Conservation (phyloP, 2,113 vertebrate species). For the Candoia aspera region DNA sequence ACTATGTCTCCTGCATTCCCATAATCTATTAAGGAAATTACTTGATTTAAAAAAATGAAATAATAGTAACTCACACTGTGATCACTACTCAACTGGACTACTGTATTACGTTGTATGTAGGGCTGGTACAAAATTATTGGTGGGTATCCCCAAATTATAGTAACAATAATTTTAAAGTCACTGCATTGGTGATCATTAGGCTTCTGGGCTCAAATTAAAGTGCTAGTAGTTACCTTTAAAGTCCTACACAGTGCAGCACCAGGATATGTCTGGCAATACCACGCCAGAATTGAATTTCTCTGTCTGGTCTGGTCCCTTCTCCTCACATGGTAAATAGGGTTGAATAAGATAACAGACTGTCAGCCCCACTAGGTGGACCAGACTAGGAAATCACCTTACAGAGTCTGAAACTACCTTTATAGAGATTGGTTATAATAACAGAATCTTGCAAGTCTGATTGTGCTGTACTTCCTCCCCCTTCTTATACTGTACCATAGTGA, state of each 20-base stretch:
- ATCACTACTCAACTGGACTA: not conserved
- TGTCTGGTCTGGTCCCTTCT: not conserved
- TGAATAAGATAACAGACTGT: not conserved
- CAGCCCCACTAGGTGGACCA: not conserved
- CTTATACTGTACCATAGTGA: not conserved
- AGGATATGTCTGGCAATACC: not conserved
- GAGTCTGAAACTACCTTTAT: not conserved
- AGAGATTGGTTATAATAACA: not conserved
- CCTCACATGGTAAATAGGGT: not conserved
- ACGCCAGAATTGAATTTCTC: not conserved
- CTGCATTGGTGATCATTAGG: not conserved
- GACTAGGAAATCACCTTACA: not conserved
- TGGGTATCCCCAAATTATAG: not conserved
- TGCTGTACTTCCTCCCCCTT: not conserved
- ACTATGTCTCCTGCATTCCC: not conserved
- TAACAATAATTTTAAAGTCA: not conserved
- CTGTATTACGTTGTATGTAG: not conserved
- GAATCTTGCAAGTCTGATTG: not conserved
- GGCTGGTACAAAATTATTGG: not conserved
- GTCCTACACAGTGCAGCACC: not conserved
- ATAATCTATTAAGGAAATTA: not conserved
- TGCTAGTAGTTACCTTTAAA: not conserved
- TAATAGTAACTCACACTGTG: not conserved
- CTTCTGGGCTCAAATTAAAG: not conserved
- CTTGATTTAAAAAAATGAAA: not conserved